phyloP scores from a whole-genome alignment of 1,140 invertebrate species.

The Aphidius gifuensis region DNA sequence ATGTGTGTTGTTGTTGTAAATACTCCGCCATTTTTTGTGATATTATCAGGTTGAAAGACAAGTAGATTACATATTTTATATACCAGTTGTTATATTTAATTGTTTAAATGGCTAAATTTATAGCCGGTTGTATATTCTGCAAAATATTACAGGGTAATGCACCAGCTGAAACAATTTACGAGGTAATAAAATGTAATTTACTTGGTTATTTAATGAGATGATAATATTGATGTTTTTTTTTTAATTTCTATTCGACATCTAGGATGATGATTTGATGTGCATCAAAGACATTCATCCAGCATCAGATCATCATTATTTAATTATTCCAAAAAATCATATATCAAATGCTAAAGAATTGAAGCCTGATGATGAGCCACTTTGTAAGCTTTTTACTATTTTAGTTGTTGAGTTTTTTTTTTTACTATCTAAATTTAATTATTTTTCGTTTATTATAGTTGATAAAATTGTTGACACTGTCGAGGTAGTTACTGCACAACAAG shows the following conservation, averaged over 20 bases:
- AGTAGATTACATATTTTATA: too few relatives aligned
- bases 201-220: neutral
- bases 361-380: slow-evolving; percentile 62
- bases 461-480: slow-evolving; percentile 61
- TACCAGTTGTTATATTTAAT: too few relatives aligned
- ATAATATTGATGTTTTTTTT: neutral
- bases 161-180: slow-evolving; percentile 55
- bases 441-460: slow-evolving; percentile 57
- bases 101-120: slow-evolving; percentile 17
- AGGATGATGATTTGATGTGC: slow-evolving; percentile 76
- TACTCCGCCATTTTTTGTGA: too few relatives aligned
- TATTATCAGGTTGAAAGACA: too few relatives aligned
- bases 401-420: slow-evolving; percentile 25
- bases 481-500: slow-evolving; percentile 56
- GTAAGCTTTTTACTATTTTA: slow-evolving; percentile 54
- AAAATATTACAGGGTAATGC: slow-evolving; percentile 64
- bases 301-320: slow-evolving; percentile 75
- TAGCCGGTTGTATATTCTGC: slow-evolving; percentile 67
- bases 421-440: neutral
- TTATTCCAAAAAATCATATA: slow-evolving; percentile 76
- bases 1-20: too few relatives aligned
- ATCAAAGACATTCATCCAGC: slow-evolving; percentile 84
- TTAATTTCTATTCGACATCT: slow-evolving; percentile 46
- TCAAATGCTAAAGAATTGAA: slow-evolving; percentile 67
- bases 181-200: slow-evolving; percentile 36